These are phyloP conservation scores for Babylonia areolata DNA, from an alignment of 1,140 invertebrate genomes.

Conservation along the genomic window DNA sequence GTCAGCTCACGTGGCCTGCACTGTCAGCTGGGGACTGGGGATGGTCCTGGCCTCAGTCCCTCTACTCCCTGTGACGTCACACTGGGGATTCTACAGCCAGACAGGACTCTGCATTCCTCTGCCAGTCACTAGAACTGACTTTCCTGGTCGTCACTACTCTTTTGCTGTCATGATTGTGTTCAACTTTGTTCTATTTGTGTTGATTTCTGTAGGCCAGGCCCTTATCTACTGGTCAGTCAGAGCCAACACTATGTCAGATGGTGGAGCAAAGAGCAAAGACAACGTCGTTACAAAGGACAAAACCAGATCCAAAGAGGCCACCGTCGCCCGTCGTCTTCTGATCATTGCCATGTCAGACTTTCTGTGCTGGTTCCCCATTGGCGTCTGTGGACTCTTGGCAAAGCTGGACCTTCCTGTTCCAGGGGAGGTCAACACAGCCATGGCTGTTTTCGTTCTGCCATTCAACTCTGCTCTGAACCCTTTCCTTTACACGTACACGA, in stretches of 20 bases:
- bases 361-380: conserved; percentile 27
- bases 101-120: conserved; percentile 23
- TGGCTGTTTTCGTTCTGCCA: not conserved
- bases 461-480: conserved; percentile 1
- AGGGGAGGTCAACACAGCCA: no score
- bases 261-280: not conserved
- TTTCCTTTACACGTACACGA: not conserved
- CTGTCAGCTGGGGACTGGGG: not conserved
- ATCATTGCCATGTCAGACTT: conserved; percentile 7
- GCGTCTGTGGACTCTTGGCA: not conserved
- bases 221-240: not conserved
- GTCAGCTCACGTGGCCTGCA: not conserved
- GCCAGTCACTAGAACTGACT: not conserved
- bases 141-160: not conserved
- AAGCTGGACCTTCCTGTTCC: not conserved
- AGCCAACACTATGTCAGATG: not conserved
- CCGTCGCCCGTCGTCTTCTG: conserved; percentile 5
- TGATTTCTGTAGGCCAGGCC: conserved; percentile 2
- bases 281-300: not conserved
- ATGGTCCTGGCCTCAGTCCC: not conserved
- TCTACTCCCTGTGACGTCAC: not conserved
- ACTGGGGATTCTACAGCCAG: conserved; percentile 19
- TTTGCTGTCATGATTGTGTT: conserved; percentile 6
- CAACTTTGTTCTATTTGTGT: conserved; percentile 10
- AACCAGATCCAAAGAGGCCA: not conserved